Evolutionary conservation across 2,797 vertebrate species (phyloP).

Genomic region (Pipistrellus pipistrellus): DNA sequence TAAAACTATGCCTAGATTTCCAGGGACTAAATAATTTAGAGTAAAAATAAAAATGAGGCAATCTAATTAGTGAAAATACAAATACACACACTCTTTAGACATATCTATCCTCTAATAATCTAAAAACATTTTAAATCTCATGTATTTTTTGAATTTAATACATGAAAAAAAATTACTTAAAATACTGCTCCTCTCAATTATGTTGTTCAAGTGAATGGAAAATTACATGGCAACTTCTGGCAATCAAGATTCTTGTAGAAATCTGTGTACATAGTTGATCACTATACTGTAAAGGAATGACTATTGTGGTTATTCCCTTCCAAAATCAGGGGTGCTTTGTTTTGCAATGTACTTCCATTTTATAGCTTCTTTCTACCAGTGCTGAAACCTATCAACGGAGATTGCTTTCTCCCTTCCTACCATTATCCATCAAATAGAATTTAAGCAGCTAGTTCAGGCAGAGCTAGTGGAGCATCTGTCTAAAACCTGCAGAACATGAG

Average conservation of each 20-base stretch:
- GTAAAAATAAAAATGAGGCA: slow-evolving; percentile 30
- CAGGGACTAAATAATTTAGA: neutral
- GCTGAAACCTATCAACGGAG: neutral
- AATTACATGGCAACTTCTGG: neutral
- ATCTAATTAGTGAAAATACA: neutral
- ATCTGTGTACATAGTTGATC: neutral
- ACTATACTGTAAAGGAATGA: neutral
- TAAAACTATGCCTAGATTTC: slow-evolving; percentile 17
- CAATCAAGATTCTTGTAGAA: neutral
- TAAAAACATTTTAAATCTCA: neutral
- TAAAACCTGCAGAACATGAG: neutral
- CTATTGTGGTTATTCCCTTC: neutral
- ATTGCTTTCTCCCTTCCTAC: slow-evolving; percentile 12
- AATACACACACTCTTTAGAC: neutral
- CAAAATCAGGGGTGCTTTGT: neutral
- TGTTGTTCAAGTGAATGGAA: neutral
- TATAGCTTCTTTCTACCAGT: neutral
- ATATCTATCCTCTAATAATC: neutral
- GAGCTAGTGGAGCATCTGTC: neutral
- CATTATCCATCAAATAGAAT: neutral
- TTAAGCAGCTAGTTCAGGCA: slow-evolving; percentile 1
- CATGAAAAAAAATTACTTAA: slow-evolving; percentile 41
- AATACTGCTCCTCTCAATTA: neutral
- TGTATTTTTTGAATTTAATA: slow-evolving; percentile 26
- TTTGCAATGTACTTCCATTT: neutral